phyloP scores from a whole-genome alignment of 1,140 invertebrate genomes.

The Orchestia grillus region DNA sequence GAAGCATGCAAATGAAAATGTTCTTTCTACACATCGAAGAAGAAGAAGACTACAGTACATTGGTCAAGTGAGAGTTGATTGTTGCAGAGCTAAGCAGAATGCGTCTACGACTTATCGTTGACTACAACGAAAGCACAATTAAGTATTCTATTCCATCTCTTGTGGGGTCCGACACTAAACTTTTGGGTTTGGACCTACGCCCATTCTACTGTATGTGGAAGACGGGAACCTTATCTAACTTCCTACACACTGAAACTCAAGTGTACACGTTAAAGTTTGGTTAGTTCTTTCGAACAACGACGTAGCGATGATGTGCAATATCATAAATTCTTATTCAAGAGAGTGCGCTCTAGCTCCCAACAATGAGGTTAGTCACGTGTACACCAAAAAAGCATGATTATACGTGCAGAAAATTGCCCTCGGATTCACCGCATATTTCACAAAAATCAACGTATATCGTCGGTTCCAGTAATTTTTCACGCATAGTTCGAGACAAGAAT shows the following conservation, averaged over 20 bases:
- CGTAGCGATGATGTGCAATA: neutral
- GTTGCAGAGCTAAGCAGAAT: constrained; percentile 22
- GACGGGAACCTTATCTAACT: constrained; percentile 19
- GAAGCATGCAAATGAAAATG: neutral
- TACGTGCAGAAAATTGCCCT: neutral
- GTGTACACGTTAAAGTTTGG: neutral
- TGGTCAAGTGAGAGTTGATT: constrained; percentile 16
- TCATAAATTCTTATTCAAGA: neutral
- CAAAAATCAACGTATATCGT: neutral
- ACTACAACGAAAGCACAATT: constrained; percentile 24
- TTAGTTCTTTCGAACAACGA: neutral
- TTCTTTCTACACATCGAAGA: neutral
- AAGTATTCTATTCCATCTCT: constrained; percentile 18
- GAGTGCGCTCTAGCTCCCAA: neutral
- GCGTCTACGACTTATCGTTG: neutral
- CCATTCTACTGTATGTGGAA: constrained; percentile 16
- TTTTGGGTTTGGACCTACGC: neutral
- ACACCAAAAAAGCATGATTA: neutral
- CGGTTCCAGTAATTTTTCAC: neutral
- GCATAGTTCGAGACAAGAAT: neutral
- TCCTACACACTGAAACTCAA: neutral
- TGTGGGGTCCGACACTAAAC: constrained; percentile 1
- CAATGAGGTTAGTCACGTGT: neutral
- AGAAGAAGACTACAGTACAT: constrained; percentile 8
- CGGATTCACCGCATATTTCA: neutral